phyloP scores from a whole-genome alignment of 2,113 vertebrate genomes.

The Phocoena sinus region DNA sequence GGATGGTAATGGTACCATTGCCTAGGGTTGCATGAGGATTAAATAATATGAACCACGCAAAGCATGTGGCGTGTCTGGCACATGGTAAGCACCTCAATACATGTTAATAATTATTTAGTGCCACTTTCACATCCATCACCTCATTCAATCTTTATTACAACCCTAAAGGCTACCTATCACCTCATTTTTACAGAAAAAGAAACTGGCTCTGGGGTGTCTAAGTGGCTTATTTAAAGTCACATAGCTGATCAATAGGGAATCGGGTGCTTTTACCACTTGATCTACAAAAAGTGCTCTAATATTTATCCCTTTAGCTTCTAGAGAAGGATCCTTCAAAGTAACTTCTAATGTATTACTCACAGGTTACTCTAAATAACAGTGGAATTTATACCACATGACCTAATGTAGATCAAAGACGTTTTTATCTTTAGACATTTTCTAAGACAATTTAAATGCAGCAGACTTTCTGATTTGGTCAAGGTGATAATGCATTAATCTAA shows the following conservation, averaged over 20 bases:
- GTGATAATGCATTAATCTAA: background rate
- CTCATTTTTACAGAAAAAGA: background rate
- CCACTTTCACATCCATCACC: fast-evolving
- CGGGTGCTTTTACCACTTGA: background rate
- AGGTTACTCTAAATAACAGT: background rate
- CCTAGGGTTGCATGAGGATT: background rate
- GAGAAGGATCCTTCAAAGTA: background rate
- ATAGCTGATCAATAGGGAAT: background rate
- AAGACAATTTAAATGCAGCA: background rate
- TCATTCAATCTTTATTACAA: background rate
- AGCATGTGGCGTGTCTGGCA: background rate
- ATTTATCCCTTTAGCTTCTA: background rate
- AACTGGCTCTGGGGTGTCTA: background rate
- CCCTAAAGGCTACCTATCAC: background rate
- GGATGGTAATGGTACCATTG: too few species aligned
- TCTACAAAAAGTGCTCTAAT: background rate
- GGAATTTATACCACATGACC: background rate
- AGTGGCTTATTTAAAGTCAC: background rate
- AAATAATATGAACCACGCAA: background rate
- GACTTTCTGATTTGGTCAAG: conserved; percentile 24
- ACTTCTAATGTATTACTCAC: background rate
- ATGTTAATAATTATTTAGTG: background rate
- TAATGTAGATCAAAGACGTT: background rate
- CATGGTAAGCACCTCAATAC: background rate
- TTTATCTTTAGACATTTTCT: conserved; percentile 13